Conservation (phyloP, 2,888 invertebrate species). For the Drosophila austrosaltans region DNA sequence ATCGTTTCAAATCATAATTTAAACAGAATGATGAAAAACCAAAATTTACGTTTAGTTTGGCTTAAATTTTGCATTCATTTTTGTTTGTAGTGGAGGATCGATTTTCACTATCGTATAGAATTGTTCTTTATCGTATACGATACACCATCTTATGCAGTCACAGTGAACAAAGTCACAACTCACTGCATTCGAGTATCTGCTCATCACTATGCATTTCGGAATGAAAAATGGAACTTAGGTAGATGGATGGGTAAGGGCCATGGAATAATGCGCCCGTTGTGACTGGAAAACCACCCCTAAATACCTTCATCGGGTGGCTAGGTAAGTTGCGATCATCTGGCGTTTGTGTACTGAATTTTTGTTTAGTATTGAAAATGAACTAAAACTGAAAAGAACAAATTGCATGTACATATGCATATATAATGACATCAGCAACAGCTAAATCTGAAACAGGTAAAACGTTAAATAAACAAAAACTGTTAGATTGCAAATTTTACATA, state of each 20-base stretch:
- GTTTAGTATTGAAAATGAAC: conserved; percentile 52
- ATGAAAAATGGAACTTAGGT: conserved; percentile 14
- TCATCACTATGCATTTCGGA: conserved; percentile 47
- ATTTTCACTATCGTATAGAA: background rate
- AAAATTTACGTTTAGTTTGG: too few species aligned
- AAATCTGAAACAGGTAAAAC: conserved; percentile 54
- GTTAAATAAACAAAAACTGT: background rate
- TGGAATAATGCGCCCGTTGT: conserved; percentile 41
- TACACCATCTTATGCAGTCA: background rate
- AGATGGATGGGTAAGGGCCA: conserved; percentile 19
- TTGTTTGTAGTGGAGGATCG: too few species aligned
- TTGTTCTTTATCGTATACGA: background rate
- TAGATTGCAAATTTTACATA: background rate
- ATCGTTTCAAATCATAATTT: too few species aligned
- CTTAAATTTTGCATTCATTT: too few species aligned
- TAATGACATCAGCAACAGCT: conserved; percentile 52
- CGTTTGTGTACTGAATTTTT: conserved; percentile 24
- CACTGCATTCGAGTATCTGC: background rate
- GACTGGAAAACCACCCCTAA: conserved; percentile 65
- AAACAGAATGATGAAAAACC: too few species aligned
- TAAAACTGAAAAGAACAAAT: conserved; percentile 34
- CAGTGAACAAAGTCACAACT: background rate
- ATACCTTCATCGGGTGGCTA: conserved; percentile 7
- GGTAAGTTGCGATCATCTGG: conserved; percentile 54
- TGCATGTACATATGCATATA: background rate